Conservation (phyloP, 1,140 invertebrate genomes). For the Nixonia krombeini region DNA sequence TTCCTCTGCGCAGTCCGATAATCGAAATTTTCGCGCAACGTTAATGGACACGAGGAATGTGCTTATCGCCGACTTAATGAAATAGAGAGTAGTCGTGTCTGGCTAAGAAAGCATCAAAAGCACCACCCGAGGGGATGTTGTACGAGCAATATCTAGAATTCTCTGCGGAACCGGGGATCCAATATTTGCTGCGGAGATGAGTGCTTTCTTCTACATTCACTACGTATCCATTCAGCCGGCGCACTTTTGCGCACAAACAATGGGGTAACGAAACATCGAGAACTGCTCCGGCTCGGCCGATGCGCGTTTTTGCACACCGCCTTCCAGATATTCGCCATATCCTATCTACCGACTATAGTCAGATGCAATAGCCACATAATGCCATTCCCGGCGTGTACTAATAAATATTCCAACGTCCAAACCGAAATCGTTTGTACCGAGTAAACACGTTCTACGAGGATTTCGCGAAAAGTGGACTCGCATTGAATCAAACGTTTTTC, state of each 20-base stretch:
- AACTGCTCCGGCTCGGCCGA: too few species aligned
- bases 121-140: constrained; percentile 53
- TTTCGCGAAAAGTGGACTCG: too few species aligned
- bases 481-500: too few species aligned
- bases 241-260: constrained; percentile 20
- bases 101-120: constrained; percentile 56
- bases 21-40: constrained; percentile 45
- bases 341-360: too few species aligned
- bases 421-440: too few species aligned
- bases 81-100: constrained; percentile 48
- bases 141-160: constrained; percentile 61
- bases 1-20: constrained; percentile 37
- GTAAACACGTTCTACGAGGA: too few species aligned
- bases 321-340: too few species aligned
- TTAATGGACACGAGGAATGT: constrained; percentile 50
- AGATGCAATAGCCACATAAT: too few species aligned
- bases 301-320: too few species aligned
- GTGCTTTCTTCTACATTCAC: constrained; percentile 41
- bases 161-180: constrained; percentile 54
- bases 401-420: too few species aligned
- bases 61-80: constrained; percentile 50
- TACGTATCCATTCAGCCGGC: constrained; percentile 29
- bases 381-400: too few species aligned
- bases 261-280: too few species aligned
- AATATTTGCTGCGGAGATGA: constrained; percentile 62